Conservation (phyloP, 2,113 vertebrate genomes). For the Aspiorhynchus laticeps region DNA sequence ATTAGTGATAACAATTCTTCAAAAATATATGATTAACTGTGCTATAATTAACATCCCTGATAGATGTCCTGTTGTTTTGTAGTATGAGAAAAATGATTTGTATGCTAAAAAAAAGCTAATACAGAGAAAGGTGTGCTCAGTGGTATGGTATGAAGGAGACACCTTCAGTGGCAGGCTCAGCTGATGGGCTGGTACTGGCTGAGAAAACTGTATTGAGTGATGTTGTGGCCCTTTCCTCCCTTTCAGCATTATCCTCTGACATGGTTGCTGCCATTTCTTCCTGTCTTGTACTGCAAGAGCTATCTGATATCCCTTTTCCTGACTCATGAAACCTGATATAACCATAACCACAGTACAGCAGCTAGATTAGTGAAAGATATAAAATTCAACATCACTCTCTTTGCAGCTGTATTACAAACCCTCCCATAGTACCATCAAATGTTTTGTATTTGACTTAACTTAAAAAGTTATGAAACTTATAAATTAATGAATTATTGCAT, state of each 20-base stretch:
- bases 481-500: no score
- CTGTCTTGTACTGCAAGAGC: background rate
- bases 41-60: background rate
- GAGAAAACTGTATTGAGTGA: background rate
- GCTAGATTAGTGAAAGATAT: background rate
- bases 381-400: background rate
- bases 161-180: background rate
- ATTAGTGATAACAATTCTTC: background rate
- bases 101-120: no score
- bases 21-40: background rate
- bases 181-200: background rate
- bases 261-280: constrained; percentile 2
- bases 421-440: background rate
- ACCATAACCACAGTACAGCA: background rate
- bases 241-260: constrained; percentile 5
- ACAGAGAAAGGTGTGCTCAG: background rate
- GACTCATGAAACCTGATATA: background rate
- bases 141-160: background rate
- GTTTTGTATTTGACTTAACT: no score
- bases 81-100: no score
- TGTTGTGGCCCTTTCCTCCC: constrained; percentile 12
- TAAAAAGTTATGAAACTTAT: no score
- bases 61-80: no score
- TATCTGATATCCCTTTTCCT: background rate
- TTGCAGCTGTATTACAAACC: background rate